Percentiles rank a stretch among this genome's conserved stretches.
These are phyloP conservation scores for Cosmia trapezina DNA, from an alignment of 2,888 invertebrate species.

Conservation along the genomic window DNA sequence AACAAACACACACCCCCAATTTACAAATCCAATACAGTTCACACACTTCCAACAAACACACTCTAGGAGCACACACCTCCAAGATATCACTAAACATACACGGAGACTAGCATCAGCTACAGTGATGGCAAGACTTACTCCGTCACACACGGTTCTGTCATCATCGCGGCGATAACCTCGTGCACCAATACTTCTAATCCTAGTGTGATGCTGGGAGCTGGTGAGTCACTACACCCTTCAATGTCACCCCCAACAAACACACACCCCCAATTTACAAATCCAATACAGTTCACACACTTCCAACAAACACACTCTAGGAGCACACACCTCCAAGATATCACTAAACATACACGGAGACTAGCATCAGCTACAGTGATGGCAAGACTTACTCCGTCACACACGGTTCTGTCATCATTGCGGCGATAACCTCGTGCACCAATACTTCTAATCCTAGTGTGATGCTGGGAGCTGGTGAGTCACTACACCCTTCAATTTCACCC, in stretches of 20 bases:
- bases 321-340: too few species aligned
- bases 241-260: too few species aligned
- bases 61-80: too few species aligned
- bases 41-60: too few species aligned
- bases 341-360: too few species aligned
- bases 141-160: constrained; percentile 97
- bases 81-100: too few species aligned
- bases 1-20: too few species aligned
- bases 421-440: constrained; percentile 99
- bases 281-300: too few species aligned
- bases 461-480: constrained; percentile 95
- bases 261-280: too few species aligned
- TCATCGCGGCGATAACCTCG: constrained; percentile 99
- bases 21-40: too few species aligned
- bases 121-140: constrained; percentile 93
- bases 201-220: constrained; percentile 99
- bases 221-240: constrained; percentile 77
- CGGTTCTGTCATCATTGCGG: constrained; percentile 98
- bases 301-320: too few species aligned
- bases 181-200: constrained; percentile 99
- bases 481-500: too few species aligned
- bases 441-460: constrained; percentile 99
- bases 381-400: constrained; percentile 94
- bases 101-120: constrained; percentile 95
- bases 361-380: constrained; percentile 95